Base-by-base conservation (phyloP, 2,113 vertebrate genomes). In the Bubo scandiacus region DNA sequence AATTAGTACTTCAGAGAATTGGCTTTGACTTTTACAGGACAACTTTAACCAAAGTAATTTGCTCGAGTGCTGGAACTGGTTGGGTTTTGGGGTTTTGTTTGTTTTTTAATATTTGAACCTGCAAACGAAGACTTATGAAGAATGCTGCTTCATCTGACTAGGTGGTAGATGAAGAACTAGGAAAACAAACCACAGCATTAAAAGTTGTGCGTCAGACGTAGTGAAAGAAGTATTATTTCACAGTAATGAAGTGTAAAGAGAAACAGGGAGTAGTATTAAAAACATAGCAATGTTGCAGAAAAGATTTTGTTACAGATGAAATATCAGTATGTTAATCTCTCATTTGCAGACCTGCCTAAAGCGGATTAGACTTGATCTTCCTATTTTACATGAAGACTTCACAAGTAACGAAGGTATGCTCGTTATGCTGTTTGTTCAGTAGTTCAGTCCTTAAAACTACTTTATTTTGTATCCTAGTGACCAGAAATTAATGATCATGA, bases 321-420 rank as follows among this genome's bases (percentile, higher is more conserved):
- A 71, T 32, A 40, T 0, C n/a, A 66, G 16, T 51, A 2, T 86
- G 83, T 62, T 45, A 32, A 79, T 79, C 25, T 68, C 25, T 91
- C 62, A 13, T 87, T 96, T 95, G 70, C 96, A 99, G 99, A 99
- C 99, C 10, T 99, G 99, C 97, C 98, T 99, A 29, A 99, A 99
- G 96, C 96, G 98, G 97, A 99, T 99, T 93, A 98, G 99, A 52
- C 98, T 99, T 91, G 99, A 99, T 96, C 98, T 99, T 93, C 99
- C 99, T 25, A 93, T 99, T 96, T 93, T 98, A 52, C 98, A 99
- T 30, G 98, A 99, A 57, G 99, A 99, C 70, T 99, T 98, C 34
- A 74, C 93, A 51, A 97, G 83, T 83, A 98, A 98, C 17, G 97
- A 98, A 87, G 98, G 98, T 97, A 90, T 65, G 52, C 9, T 84